These are phyloP conservation scores for Odocoileus virginianus DNA, from an alignment of 2,113 vertebrate genomes.

Conservation along the genomic window DNA sequence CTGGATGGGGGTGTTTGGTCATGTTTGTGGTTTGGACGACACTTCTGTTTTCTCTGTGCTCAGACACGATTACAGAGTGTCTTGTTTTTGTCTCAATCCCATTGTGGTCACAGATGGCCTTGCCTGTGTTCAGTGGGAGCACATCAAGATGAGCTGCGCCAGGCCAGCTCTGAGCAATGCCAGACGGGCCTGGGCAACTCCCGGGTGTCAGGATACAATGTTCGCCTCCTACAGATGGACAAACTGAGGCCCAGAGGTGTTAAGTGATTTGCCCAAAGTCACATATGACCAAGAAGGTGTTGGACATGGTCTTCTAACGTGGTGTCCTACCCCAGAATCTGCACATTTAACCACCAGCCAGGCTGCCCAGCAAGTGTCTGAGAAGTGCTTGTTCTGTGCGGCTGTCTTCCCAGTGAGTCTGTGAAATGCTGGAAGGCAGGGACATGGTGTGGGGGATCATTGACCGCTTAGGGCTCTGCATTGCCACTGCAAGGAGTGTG, in stretches of 20 bases:
- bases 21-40: background rate
- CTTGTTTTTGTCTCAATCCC: background rate
- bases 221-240: background rate
- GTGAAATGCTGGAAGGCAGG: background rate
- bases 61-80: background rate
- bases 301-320: background rate
- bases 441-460: background rate
- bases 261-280: background rate
- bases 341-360: no score
- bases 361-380: no score
- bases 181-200: background rate
- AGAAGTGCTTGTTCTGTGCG: background rate
- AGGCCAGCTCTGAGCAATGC: background rate
- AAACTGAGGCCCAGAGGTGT: background rate
- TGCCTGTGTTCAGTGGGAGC: background rate
- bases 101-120: background rate
- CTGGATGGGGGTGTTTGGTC: background rate
- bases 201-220: rapidly evolving
- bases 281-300: background rate
- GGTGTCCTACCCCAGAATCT: background rate
- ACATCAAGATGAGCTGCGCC: background rate
- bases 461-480: background rate
- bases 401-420: background rate
- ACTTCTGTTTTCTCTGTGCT: background rate
- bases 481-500: background rate